Conservation (phyloP, 2,888 invertebrate genomes). For the Kuschelorhynchus macadamiae region DNA sequence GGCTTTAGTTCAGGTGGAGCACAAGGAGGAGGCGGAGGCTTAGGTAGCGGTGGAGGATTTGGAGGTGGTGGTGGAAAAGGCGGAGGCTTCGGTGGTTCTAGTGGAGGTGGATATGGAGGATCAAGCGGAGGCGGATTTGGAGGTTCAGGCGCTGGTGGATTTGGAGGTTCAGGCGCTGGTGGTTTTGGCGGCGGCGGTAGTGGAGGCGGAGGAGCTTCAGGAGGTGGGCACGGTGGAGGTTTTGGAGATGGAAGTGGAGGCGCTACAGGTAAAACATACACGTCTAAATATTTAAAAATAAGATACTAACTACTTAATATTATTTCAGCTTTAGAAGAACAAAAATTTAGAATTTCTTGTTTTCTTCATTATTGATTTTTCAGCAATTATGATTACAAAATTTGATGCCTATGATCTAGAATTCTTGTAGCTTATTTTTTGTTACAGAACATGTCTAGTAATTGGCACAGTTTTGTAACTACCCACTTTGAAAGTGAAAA, state of each 20-base stretch:
- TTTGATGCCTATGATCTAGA: too few relatives aligned
- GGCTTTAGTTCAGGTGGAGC: neutral
- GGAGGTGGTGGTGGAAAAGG: conserved; percentile 4
- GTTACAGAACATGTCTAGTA: too few relatives aligned
- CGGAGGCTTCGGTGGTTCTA: conserved; percentile 5
- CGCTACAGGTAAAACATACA: neutral
- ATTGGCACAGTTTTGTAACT: too few relatives aligned
- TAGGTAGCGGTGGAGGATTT: conserved; percentile 9
- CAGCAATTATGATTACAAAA: too few relatives aligned
- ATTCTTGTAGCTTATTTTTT: too few relatives aligned
- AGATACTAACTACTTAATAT: too few relatives aligned
- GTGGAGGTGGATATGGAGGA: conserved; percentile 7
- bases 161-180: conserved; percentile 5
- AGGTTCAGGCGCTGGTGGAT: neutral
- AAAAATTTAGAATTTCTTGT: too few relatives aligned
- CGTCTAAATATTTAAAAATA: neutral
- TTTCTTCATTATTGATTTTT: too few relatives aligned
- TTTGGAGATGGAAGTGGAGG: neutral
- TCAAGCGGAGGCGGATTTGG: neutral
- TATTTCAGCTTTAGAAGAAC: too few relatives aligned
- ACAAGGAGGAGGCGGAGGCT: neutral
- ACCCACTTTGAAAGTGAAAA: too few relatives aligned
- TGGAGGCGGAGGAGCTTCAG: neutral
- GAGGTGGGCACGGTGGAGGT: neutral
- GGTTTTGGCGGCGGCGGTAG: neutral